Evolutionary conservation across 2,113 vertebrate genomes (phyloP).

Genomic region (Fregata magnificens): DNA sequence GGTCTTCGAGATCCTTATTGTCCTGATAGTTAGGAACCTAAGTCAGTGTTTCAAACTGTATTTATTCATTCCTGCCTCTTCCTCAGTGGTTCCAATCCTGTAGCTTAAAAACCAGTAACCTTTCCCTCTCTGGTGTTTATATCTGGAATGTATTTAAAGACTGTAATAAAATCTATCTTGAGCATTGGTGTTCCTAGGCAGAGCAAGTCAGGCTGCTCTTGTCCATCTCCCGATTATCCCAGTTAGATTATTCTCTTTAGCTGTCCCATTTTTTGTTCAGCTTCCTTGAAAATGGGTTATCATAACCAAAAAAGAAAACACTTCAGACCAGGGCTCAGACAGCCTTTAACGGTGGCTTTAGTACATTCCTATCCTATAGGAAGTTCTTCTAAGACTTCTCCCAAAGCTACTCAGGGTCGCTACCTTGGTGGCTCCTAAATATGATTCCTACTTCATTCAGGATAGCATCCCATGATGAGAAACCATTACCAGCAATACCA

Average conservation of each 20-base stretch:
- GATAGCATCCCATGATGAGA: not conserved
- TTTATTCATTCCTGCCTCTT: not conserved
- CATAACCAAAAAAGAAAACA: not conserved
- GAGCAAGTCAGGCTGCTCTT: not conserved
- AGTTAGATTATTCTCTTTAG: not conserved
- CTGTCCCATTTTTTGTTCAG: not conserved
- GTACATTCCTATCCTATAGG: not conserved
- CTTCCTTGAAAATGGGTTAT: not conserved
- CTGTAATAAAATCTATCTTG: not conserved
- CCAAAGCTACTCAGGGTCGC: not conserved
- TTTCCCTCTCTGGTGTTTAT: not conserved
- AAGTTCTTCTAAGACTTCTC: not conserved
- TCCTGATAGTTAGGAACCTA: not conserved
- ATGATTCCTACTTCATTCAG: not conserved
- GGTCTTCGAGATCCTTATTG: not conserved
- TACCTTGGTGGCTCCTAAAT: not conserved
- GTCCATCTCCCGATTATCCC: not conserved
- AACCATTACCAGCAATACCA: not conserved
- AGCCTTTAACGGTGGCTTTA: not conserved
- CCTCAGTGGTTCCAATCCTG: not conserved
- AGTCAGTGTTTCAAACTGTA: not conserved
- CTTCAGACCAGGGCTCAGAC: not conserved
- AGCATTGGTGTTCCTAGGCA: not conserved
- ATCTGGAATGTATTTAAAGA: not conserved
- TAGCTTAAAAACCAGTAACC: not conserved